Percentiles rank a stretch among this genome's conserved stretches.
Conservation (phyloP, 1,140 invertebrate genomes). For the Brachionus rubens region DNA sequence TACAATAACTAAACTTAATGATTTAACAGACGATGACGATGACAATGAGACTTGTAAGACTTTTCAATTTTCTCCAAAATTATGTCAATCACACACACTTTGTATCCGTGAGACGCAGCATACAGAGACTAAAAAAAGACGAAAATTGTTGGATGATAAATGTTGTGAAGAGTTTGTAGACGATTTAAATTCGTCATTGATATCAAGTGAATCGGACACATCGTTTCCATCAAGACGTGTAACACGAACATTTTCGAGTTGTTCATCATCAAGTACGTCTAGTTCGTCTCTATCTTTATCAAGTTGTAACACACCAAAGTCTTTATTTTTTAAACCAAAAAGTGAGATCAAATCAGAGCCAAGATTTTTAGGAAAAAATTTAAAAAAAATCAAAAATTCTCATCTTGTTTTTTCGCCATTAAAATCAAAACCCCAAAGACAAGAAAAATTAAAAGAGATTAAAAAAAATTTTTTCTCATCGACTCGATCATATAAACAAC, state of each 20-base stretch:
- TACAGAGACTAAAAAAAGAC: neutral
- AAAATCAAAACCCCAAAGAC: neutral
- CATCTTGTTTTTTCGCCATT: conserved; percentile 9
- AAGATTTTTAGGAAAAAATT: neutral
- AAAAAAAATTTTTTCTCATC: conserved; percentile 26
- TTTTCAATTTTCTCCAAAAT: neutral
- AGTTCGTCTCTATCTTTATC: neutral
- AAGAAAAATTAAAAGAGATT: conserved; percentile 1
- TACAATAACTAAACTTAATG: conserved; percentile 14
- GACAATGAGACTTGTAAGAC: neutral
- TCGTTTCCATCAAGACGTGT: too few species aligned
- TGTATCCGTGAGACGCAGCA: conserved; percentile 3
- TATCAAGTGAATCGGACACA: neutral
- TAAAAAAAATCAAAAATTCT: neutral
- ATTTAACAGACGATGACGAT: conserved; percentile 11
- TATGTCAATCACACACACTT: neutral
- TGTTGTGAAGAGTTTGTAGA: neutral
- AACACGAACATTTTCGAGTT: neutral
- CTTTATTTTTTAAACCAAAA: neutral
- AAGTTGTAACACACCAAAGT: neutral
- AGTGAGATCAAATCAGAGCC: neutral
- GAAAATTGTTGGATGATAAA: neutral
- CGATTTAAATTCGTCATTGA: neutral
- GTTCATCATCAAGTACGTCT: neutral
- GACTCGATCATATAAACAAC: neutral